phyloP scores from a whole-genome alignment of 2,113 vertebrate genomes.

The Centrocercus urophasianus region DNA sequence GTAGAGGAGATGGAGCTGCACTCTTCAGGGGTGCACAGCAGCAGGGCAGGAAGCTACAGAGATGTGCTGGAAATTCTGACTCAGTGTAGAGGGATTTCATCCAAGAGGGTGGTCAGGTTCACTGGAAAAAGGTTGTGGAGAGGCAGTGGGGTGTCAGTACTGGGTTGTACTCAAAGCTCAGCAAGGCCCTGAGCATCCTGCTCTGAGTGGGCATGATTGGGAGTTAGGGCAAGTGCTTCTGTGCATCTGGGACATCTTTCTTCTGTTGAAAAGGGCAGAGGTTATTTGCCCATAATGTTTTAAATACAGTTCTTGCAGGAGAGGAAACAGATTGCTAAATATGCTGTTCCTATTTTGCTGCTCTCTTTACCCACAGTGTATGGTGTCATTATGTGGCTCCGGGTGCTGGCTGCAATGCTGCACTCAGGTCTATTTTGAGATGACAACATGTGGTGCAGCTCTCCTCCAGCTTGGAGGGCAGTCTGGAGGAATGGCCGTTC shows the following conservation, averaged over 20 bases:
- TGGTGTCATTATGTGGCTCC: not conserved
- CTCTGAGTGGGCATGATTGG: not conserved
- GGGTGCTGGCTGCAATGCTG: not conserved
- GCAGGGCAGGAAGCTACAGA: not conserved
- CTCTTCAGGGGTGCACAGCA: not conserved
- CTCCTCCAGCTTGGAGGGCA: not conserved
- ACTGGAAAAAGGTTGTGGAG: not conserved
- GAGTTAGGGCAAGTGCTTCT: not conserved
- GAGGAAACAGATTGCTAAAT: conserved; percentile 34
- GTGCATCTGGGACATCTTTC: not conserved
- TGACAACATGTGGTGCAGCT: not conserved
- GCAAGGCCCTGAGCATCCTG: not conserved
- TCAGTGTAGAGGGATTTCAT: not conserved
- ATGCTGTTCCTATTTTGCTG: not conserved
- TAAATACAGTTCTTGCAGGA: not conserved
- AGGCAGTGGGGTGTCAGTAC: not conserved
- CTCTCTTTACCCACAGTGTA: not conserved
- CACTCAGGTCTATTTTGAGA: not conserved
- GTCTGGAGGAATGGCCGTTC: not conserved
- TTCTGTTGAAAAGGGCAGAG: not conserved
- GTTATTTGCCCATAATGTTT: not conserved
- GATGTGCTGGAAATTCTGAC: not conserved
- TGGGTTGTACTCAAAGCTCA: not conserved
- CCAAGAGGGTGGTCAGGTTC: not conserved
- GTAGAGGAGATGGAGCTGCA: not conserved